Evolutionary conservation across 2,113 vertebrate species (phyloP).

Genomic region (Anseranas semipalmata): DNA sequence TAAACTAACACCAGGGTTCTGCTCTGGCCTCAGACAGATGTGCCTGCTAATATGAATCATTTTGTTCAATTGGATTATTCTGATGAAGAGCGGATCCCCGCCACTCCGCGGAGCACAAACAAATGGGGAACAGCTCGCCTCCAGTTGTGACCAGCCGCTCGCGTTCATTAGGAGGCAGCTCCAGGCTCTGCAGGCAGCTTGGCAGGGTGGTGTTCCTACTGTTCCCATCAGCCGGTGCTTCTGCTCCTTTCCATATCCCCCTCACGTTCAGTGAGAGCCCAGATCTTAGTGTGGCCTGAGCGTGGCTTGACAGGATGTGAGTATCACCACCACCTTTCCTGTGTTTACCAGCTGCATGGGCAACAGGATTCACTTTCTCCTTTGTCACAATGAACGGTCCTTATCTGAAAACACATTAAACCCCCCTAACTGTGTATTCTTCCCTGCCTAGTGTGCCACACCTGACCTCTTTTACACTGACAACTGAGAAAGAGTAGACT

Average conservation of each 20-base stretch:
- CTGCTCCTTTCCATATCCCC: not conserved
- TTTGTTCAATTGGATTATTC: slow-evolving; percentile 79
- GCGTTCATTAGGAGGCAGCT: slow-evolving; percentile 56
- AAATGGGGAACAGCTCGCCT: slow-evolving; percentile 52
- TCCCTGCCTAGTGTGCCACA: not conserved
- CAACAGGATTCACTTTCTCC: not conserved
- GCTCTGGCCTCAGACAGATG: slow-evolving; percentile 78
- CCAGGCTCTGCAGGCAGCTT: not conserved
- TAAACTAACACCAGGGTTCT: slow-evolving; percentile 76
- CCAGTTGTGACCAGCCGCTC: slow-evolving; percentile 49
- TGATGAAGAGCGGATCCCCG: slow-evolving; percentile 69
- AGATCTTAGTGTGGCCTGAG: not conserved
- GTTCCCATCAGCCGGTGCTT: not conserved
- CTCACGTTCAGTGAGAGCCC: not conserved
- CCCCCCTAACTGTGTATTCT: not conserved
- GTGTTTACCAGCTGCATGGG: not conserved
- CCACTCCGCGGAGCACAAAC: slow-evolving; percentile 52
- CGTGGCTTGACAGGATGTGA: not conserved
- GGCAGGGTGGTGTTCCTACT: slow-evolving; percentile 10
- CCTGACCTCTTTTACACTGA: not conserved
- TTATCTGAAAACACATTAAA: not conserved
- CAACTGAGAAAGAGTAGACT: not conserved
- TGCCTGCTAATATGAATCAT: slow-evolving; percentile 77
- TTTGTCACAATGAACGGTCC: accelerated
- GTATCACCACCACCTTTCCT: not conserved